These are phyloP conservation scores for Aphelinus certus DNA, from an alignment of 1,140 invertebrate species.

Conservation along the genomic window DNA sequence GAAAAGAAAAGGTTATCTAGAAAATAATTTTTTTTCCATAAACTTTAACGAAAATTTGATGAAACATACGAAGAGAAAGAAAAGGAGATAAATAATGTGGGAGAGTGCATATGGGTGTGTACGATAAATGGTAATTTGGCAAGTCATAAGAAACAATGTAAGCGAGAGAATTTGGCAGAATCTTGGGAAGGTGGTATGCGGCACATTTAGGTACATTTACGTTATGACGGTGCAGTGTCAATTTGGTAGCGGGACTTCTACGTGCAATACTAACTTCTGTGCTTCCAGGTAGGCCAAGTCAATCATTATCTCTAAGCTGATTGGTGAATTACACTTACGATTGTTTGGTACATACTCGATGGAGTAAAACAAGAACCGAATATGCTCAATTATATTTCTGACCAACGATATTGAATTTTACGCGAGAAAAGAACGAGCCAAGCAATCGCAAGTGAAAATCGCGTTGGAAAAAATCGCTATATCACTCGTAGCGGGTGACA, in stretches of 20 bases:
- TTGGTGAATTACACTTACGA: conserved; percentile 32
- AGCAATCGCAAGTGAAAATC: too few species aligned
- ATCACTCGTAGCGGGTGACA: conserved; percentile 25
- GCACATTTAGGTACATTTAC: conserved; percentile 57
- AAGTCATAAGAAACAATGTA: conserved; percentile 50
- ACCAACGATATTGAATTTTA: too few species aligned
- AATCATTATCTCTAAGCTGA: conserved; percentile 62
- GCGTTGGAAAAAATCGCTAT: conserved; percentile 7
- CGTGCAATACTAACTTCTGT: conserved; percentile 68
- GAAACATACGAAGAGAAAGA: too few species aligned
- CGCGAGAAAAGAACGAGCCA: too few species aligned
- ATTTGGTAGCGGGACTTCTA: conserved; percentile 67
- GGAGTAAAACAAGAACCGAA: too few species aligned
- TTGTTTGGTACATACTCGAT: not conserved
- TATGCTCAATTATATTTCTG: too few species aligned
- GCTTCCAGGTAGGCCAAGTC: conserved; percentile 68
- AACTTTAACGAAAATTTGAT: too few species aligned
- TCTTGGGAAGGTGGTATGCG: conserved; percentile 55
- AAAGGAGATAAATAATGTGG: not conserved
- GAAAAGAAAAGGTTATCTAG: not conserved
- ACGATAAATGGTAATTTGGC: conserved; percentile 60
- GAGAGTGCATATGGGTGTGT: conserved; percentile 37
- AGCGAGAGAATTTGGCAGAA: conserved; percentile 31
- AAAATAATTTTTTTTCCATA: too few species aligned
- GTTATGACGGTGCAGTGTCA: conserved; percentile 66